Evolutionary conservation across 2,888 invertebrate species (phyloP).

Genomic region (Hipparchia sbordonii): DNA sequence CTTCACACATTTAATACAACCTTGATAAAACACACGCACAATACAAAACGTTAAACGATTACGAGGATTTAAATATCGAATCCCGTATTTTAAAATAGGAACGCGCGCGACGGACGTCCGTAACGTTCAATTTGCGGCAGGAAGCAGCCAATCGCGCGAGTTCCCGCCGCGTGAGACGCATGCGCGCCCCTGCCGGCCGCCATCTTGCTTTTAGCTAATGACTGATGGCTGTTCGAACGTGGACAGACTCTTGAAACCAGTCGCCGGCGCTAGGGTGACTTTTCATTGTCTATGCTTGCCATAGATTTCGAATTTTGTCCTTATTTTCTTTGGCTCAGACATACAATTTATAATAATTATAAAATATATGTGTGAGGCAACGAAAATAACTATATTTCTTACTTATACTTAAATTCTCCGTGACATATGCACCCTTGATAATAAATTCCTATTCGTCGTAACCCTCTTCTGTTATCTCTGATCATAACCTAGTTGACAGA

Average conservation of each 20-base stretch:
- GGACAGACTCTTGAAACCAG: constrained; percentile 31
- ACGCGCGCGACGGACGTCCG: constrained; percentile 66
- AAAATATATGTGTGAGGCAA: too few species aligned
- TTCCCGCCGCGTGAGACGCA: constrained; percentile 57
- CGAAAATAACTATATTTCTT: too few species aligned
- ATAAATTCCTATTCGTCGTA: too few species aligned
- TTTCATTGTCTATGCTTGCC: background rate
- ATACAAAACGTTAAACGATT: constrained; percentile 19
- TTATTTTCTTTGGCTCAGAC: too few species aligned
- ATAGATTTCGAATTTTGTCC: too few species aligned
- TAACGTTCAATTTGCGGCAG: constrained; percentile 69
- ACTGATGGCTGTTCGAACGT: constrained; percentile 28
- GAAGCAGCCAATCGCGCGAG: constrained; percentile 68
- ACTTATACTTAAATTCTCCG: too few species aligned
- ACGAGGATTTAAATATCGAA: constrained; percentile 30
- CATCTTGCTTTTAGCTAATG: constrained; percentile 39
- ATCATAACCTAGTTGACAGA: too few species aligned
- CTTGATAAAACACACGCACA: constrained; percentile 14
- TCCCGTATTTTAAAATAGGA: constrained; percentile 45
- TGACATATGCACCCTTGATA: too few species aligned
- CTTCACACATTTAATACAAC: background rate
- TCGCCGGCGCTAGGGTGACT: background rate
- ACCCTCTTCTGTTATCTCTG: too few species aligned
- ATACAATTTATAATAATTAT: too few species aligned
- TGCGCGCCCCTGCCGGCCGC: constrained; percentile 40